Base-by-base conservation (phyloP, 1,140 invertebrate species). In the Platorchestia sp. region DNA sequence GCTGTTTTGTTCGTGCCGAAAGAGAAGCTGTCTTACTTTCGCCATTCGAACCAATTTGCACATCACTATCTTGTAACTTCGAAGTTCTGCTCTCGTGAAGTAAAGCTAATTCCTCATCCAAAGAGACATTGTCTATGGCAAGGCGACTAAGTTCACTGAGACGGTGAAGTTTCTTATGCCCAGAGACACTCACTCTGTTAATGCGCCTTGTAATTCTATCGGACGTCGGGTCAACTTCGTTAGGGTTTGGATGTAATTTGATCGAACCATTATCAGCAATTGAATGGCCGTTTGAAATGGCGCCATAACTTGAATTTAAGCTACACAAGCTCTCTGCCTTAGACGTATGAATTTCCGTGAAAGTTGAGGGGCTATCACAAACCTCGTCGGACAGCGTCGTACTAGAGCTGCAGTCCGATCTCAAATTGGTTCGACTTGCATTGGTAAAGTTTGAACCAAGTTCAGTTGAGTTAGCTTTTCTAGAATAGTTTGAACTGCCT, bases 131-230 rank as follows among this genome's bases (percentile, higher is more conserved):
- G 59, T 27, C 27, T 27, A 19, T 36, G 36, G 3, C 27, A 75
- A 75, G 36, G 59, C 7, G 59, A 75, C 59, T 75, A 16, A 93
- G 91, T 45, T 93, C 43, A 47, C 91, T 93, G 10, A 93, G 45
- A n/a, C 91, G 91, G 47, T 45, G 45, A n/a, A 93, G 91, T 36
- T 93, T 93, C 40, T 93, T 93, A 40, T 45, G 43, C 36, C 91
- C 45, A 47, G 91, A 45, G 44, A 47, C 45, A 47, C 91, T 93
- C 40, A 93, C 45, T 42, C 91, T 42, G 43, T 93, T 93, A 42
- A 93, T 36, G 43, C 91, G 43, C 45, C 6, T 42, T 41, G 87
- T 42, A 90, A 43, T 41, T 75, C 14, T 10, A 75, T 10, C 27
- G 59, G 59, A 22, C 59, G 59, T 75, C 27, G 7, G 59, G 27